Evolutionary conservation across 2,888 invertebrate species (phyloP), one percentile per base, ranked within the genome.

Genomic region (Taphrorychus bicolor): DNA sequence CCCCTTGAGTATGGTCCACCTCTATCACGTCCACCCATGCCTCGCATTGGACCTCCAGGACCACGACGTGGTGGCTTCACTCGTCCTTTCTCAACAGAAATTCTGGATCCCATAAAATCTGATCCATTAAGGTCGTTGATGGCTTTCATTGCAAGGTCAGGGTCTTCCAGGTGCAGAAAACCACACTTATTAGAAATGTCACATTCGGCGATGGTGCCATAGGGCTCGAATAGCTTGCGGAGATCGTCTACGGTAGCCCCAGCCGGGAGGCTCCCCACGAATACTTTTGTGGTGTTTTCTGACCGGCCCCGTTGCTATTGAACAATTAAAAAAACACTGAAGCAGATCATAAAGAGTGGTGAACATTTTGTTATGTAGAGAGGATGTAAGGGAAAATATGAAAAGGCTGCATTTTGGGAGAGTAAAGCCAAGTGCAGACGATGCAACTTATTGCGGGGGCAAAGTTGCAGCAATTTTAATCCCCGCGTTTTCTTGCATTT

Each of bases 151-250:
- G 95, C 95, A 82, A 94, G 90, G 58, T 93, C 91, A 76, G 89
- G 88, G 17, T 91, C 89, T 78, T 92, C 91, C 90, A 94, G 90
- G 82, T 96, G 95, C 56, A 97, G 93, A 84, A 97, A 97, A 7
- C 95, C 97, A 82, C 95, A 97, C 69, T 95, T 89, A 81, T 95
- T 95, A 85, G 97, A 92, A 66, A 97, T 93, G 80, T 97, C 97
- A 82, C 96, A 96, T 82, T 97, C 97, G 16, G 92, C 92, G 4
- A 97, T 96, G 62, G 87, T 87, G 51, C 96, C 96, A 82, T 91
- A 95, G 59, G 91, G 90, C 73, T 92, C 89, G 83, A 97, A 97
- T 56, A 96, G 84, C 72, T 89, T 88, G 52, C 92, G 86, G 51
- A 96, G 85, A 76, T 95, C 95, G 76, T 93, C 91, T 61, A 91